phyloP scores from a whole-genome alignment of 2,797 vertebrate genomes.

The Muscicapa striata region DNA sequence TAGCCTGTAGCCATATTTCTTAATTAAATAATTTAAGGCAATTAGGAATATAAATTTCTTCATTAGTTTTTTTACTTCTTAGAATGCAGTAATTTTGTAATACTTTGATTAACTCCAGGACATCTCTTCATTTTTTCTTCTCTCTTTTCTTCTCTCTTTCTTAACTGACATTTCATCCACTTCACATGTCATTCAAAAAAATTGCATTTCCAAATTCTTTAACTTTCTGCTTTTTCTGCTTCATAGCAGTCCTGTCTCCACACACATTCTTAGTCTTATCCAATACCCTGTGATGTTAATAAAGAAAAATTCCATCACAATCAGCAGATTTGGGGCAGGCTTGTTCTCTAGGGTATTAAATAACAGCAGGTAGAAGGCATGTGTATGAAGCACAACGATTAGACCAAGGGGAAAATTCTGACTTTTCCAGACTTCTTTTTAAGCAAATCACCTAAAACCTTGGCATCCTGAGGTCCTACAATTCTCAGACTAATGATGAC shows the following conservation, averaged over 20 bases:
- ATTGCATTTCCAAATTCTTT: not conserved
- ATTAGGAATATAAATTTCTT: not conserved
- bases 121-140: not conserved
- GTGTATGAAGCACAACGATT: not conserved
- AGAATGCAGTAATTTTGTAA: not conserved
- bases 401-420: not conserved
- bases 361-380: not conserved
- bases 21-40: not conserved
- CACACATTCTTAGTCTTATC: not conserved
- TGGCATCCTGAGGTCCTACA: not conserved
- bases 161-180: not conserved
- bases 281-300: not conserved
- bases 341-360: not conserved
- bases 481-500: not conserved
- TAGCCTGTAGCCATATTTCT: not conserved
- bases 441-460: not conserved
- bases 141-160: not conserved
- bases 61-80: not conserved
- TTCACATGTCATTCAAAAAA: slow-evolving; percentile 33
- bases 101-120: not conserved
- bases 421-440: not conserved
- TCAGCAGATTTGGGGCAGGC: not conserved
- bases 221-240: slow-evolving; percentile 6
- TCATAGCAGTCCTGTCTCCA: not conserved
- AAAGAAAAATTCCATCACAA: slow-evolving; percentile 6